Evolutionary conservation across 53 echinoderm and acorn worm species (phyloP).

Genomic region (Holothuria leucospilota): DNA sequence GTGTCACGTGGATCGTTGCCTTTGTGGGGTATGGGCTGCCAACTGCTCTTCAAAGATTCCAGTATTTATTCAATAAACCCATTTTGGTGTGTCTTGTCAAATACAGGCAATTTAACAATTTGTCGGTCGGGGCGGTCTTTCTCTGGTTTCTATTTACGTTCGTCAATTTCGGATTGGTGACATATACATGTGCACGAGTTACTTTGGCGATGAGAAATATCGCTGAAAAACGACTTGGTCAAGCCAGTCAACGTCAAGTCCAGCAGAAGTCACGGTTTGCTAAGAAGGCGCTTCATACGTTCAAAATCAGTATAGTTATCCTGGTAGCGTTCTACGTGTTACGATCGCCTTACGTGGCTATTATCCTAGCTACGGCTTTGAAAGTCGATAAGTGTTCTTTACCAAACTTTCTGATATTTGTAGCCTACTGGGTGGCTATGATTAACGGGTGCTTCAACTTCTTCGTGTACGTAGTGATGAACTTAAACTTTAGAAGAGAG

Average conservation of each 20-base stretch:
- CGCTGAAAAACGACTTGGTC: background rate
- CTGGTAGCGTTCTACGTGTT: slow-evolving; percentile 44
- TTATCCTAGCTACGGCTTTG: background rate
- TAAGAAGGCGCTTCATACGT: background rate
- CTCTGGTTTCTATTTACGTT: slow-evolving; percentile 21
- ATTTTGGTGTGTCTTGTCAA: slow-evolving; percentile 8
- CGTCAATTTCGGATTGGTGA: slow-evolving; percentile 23
- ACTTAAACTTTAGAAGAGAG: slow-evolving; percentile 46
- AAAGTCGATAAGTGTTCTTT: background rate
- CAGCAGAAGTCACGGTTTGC: no score
- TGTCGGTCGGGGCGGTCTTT: slow-evolving; percentile 16
- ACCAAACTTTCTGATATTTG: slow-evolving; percentile 25
- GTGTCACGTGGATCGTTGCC: slow-evolving; percentile 7
- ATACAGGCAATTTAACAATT: slow-evolving; percentile 30
- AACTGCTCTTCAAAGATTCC: background rate
- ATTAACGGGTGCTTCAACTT: slow-evolving; percentile 43
- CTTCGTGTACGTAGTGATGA: slow-evolving; percentile 45
- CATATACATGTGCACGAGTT: slow-evolving; percentile 29
- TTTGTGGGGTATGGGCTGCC: background rate
- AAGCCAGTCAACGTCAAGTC: no score
- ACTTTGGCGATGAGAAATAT: slow-evolving; percentile 33
- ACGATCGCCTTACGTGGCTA: slow-evolving; percentile 12
- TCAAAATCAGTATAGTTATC: slow-evolving; percentile 36
- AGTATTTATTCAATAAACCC: slow-evolving; percentile 5
- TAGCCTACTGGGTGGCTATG: slow-evolving; percentile 29